Conservation (phyloP, 2,797 vertebrate species). For the Leuciscus waleckii region DNA sequence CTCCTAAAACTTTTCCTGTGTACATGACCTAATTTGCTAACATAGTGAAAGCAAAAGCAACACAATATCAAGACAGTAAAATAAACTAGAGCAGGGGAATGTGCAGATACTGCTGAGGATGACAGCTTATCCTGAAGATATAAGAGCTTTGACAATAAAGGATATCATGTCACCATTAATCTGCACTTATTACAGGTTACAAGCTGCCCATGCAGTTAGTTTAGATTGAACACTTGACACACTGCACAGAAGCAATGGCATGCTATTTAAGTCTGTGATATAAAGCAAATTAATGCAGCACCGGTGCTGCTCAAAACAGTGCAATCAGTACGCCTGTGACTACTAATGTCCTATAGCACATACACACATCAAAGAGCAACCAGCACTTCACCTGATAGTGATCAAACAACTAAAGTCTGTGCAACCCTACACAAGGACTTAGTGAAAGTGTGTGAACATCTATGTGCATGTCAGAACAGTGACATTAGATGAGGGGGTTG, state of each 20-base stretch:
- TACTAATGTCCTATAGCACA: background rate
- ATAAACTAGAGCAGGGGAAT: too few species aligned
- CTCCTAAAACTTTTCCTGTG: background rate
- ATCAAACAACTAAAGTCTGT: conserved; percentile 2
- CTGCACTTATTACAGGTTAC: background rate
- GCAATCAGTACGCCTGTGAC: background rate
- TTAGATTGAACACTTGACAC: conserved; percentile 4
- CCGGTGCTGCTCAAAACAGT: background rate
- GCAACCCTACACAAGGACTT: conserved; percentile 12
- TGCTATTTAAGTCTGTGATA: background rate
- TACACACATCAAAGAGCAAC: background rate
- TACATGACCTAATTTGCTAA: background rate
- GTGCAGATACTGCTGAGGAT: background rate
- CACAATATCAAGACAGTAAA: background rate
- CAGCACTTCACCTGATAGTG: background rate
- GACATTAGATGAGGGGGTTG: conserved; percentile 20
- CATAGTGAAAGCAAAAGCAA: background rate
- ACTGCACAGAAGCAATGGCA: background rate
- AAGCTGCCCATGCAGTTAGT: conserved; percentile 13
- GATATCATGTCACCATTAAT: conserved; percentile 5
- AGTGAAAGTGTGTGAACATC: conserved; percentile 7
- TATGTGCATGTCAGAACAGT: conserved; percentile 10
- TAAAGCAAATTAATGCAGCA: conserved; percentile 20
- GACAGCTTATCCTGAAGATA: background rate
- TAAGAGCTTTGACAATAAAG: conserved; percentile 6